A percentile compares a stretch with the other conserved stretches of the same genome.
Conservation (phyloP, 2,888 invertebrate species). For the Plebejus argus region DNA sequence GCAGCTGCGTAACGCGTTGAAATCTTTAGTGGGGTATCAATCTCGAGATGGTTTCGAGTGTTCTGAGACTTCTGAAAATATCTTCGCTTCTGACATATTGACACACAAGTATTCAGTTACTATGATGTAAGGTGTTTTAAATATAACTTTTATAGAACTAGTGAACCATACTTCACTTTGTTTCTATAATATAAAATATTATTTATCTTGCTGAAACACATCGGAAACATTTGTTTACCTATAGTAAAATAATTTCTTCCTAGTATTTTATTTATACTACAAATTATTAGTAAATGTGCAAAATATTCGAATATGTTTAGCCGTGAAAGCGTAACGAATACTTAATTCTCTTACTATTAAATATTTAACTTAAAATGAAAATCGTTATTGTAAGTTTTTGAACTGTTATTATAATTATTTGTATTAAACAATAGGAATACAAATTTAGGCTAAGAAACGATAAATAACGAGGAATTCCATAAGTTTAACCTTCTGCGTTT, state of each 20-base stretch:
- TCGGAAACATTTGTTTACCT: not conserved
- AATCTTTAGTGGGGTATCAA: slow-evolving; percentile 4
- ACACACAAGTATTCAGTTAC: not conserved
- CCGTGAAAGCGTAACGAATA: slow-evolving; percentile 2
- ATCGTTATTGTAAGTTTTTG: not conserved
- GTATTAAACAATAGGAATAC: not conserved
- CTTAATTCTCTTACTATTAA: not conserved
- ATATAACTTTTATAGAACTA: not conserved
- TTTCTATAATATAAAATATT: not conserved
- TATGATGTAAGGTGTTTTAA: not conserved
- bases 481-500: slow-evolving; percentile 24
- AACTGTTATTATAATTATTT: too few relatives aligned
- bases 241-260: not conserved
- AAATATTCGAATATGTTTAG: not conserved
- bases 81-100: slow-evolving; percentile 3
- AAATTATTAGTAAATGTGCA: not conserved
- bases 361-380: not conserved
- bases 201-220: not conserved
- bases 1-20: slow-evolving; percentile 21
- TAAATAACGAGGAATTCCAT: slow-evolving; percentile 14
- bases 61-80: too few relatives aligned
- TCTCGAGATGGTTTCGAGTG: slow-evolving; percentile 10
- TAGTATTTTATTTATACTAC: not conserved
- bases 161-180: not conserved
- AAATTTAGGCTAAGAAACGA: not conserved